A percentile compares a stretch with the other conserved stretches of the same genome.
Evolutionary conservation across 2,888 invertebrate genomes (phyloP).

Genomic region (Ariolimax columbianus): DNA sequence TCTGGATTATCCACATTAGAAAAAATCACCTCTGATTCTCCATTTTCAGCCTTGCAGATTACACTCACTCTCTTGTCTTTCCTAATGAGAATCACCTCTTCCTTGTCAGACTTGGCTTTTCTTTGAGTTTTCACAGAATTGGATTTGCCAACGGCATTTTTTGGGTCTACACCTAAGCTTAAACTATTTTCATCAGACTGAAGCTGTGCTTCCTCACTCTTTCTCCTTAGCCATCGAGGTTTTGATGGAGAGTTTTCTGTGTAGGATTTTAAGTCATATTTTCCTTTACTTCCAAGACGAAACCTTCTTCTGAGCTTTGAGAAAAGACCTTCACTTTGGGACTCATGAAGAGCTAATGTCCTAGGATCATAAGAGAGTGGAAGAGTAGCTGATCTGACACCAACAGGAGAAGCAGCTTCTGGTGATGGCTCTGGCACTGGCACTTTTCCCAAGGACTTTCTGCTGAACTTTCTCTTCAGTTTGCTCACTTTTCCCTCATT

Average conservation of each 20-base stretch:
- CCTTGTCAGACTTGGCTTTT: constrained; percentile 54
- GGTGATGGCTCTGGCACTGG: constrained; percentile 5
- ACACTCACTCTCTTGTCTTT: constrained; percentile 55
- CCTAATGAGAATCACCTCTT: constrained; percentile 57
- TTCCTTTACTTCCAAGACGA: constrained; percentile 58
- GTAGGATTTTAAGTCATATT: constrained; percentile 55
- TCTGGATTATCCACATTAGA: constrained; percentile 55
- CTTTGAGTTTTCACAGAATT: constrained; percentile 50
- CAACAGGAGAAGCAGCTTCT: constrained; percentile 12
- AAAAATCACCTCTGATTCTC: constrained; percentile 52
- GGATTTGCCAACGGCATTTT: constrained; percentile 44
- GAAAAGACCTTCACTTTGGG: constrained; percentile 57
- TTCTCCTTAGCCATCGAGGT: constrained; percentile 16
- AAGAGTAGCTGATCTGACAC: constrained; percentile 52
- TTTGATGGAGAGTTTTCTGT: constrained; percentile 36
- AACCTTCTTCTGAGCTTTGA: constrained; percentile 58
- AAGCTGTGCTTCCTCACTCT: constrained; percentile 42
- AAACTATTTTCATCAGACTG: constrained; percentile 18
- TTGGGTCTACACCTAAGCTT: constrained; percentile 16
- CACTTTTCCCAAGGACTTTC: constrained; percentile 14
- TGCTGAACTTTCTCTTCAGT: constrained; percentile 40
- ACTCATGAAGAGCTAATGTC: constrained; percentile 42
- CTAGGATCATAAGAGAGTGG: constrained; percentile 48
- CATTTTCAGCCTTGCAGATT: constrained; percentile 52
- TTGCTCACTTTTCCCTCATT: constrained; percentile 18